These are phyloP conservation scores for Caenorhabditis afra DNA, from an alignment of 2,888 invertebrate genomes.

Conservation along the genomic window DNA sequence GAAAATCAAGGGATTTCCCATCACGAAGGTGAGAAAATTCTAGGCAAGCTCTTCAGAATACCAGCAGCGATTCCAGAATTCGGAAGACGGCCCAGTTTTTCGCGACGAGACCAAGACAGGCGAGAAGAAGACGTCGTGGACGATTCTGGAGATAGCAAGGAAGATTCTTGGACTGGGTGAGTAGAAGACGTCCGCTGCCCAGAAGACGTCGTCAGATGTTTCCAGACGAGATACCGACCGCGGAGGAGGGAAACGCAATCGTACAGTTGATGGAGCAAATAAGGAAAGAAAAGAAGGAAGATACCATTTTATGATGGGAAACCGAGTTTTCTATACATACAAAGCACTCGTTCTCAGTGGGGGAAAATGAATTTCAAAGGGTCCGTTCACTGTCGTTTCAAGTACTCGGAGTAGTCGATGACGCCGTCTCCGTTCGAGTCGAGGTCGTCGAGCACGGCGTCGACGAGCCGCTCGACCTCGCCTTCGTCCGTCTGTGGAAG, in stretches of 20 bases:
- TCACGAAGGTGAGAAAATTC: constrained; percentile 38
- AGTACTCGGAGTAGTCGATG: constrained; percentile 94
- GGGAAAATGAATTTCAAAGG: too few relatives aligned
- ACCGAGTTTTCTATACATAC: too few relatives aligned
- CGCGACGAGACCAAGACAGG: constrained; percentile 15
- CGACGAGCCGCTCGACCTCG: constrained; percentile 65
- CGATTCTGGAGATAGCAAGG: constrained; percentile 42
- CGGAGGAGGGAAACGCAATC: constrained; percentile 64
- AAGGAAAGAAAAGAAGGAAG: constrained; percentile 22
- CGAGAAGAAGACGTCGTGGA: constrained; percentile 26
- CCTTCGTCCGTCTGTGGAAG: constrained; percentile 60
- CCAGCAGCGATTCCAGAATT: constrained; percentile 8
- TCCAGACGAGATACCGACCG: constrained; percentile 59
- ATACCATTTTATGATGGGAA: not conserved
- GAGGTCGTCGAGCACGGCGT: constrained; percentile 84
- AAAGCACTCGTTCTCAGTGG: too few relatives aligned
- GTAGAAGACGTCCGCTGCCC: not conserved
- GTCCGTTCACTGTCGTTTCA: constrained; percentile 37
- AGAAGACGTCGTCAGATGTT: not conserved
- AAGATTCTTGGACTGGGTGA: constrained; percentile 52
- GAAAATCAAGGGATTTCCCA: constrained; percentile 56
- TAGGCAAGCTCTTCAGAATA: not conserved
- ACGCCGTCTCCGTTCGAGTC: constrained; percentile 90
- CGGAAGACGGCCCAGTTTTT: not conserved
- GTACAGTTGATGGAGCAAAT: constrained; percentile 54